A percentile compares a stretch with the other conserved stretches of the same genome.
Conservation (phyloP, 2,113 vertebrate species). For the Prochilodus magdalenae region DNA sequence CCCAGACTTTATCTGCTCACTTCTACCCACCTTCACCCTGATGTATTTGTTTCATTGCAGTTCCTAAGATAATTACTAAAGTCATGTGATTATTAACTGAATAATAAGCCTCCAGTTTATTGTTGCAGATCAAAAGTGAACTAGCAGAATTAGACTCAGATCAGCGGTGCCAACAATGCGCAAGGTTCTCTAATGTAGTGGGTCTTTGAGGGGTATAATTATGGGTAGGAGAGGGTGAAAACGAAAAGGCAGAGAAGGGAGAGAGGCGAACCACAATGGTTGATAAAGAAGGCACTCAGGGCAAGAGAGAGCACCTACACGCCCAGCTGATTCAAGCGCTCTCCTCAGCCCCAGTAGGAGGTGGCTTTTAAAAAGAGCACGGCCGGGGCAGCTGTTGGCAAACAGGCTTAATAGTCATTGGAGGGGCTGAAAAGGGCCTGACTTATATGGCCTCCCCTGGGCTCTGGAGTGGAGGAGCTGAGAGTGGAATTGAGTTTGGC, state of each 20-base stretch:
- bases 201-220: slow-evolving; percentile 11
- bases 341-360: slow-evolving; percentile 43
- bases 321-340: slow-evolving; percentile 53
- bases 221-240: background rate
- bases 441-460: slow-evolving; percentile 40
- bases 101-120: too few species aligned
- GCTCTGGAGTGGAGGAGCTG: slow-evolving; percentile 39
- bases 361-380: slow-evolving; percentile 46
- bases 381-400: slow-evolving; percentile 43
- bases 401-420: slow-evolving; percentile 54
- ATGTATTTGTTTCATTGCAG: too few species aligned
- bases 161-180: background rate
- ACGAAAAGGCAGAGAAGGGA: slow-evolving; percentile 4
- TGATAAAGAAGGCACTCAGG: slow-evolving; percentile 43
- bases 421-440: slow-evolving; percentile 46
- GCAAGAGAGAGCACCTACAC: slow-evolving; percentile 49
- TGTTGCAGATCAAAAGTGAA: background rate
- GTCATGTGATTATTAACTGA: too few species aligned
- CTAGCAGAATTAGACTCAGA: background rate
- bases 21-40: too few species aligned
- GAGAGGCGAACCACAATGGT: slow-evolving; percentile 15
- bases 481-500: slow-evolving; percentile 20
- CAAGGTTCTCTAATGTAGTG: background rate
- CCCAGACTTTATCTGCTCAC: too few species aligned
- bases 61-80: too few species aligned